A percentile compares a stretch with the other conserved stretches of the same genome.
These are phyloP conservation scores for Venusia cambrica DNA, from an alignment of 2,888 invertebrate species.

Conservation along the genomic window DNA sequence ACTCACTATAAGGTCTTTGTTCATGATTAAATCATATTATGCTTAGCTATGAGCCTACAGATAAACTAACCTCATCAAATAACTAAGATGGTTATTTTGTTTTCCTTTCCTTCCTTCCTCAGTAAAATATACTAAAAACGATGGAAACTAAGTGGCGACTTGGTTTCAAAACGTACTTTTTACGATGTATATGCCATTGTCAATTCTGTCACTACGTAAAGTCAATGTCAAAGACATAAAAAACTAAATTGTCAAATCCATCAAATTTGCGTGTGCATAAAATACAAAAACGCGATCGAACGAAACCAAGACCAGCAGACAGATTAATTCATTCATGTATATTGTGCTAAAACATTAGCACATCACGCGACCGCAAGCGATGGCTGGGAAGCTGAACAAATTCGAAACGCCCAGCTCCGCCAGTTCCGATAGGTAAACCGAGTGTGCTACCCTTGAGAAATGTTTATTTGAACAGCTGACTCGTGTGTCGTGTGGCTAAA, in stretches of 20 bases:
- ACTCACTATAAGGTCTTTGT: too few species aligned
- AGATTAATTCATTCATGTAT: constrained; percentile 29
- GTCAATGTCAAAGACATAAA: constrained; percentile 1
- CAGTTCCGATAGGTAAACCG: constrained; percentile 92
- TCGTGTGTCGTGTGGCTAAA: constrained; percentile 60
- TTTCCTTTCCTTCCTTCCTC: too few species aligned
- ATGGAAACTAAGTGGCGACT: too few species aligned
- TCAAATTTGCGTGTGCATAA: constrained; percentile 45
- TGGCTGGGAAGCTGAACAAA: constrained; percentile 81
- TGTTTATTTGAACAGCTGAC: constrained; percentile 77
- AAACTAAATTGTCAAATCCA: constrained; percentile 12
- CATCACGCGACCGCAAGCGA: constrained; percentile 47
- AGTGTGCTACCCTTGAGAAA: constrained; percentile 55
- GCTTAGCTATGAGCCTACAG: too few species aligned
- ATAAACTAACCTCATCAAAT: too few species aligned
- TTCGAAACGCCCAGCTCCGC: constrained; percentile 94
- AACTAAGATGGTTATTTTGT: too few species aligned
- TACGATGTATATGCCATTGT: too few species aligned
- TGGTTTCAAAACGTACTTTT: too few species aligned
- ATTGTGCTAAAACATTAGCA: constrained; percentile 34
- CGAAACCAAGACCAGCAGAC: constrained; percentile 45
- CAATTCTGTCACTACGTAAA: not conserved
- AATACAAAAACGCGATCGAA: constrained; percentile 42
- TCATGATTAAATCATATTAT: too few species aligned
- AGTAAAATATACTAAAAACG: too few species aligned